A percentile compares a stretch with the other conserved stretches of the same genome.
Evolutionary conservation across 2,113 vertebrate genomes (phyloP).

Genomic region (Ptychochromis oligacanthus): DNA sequence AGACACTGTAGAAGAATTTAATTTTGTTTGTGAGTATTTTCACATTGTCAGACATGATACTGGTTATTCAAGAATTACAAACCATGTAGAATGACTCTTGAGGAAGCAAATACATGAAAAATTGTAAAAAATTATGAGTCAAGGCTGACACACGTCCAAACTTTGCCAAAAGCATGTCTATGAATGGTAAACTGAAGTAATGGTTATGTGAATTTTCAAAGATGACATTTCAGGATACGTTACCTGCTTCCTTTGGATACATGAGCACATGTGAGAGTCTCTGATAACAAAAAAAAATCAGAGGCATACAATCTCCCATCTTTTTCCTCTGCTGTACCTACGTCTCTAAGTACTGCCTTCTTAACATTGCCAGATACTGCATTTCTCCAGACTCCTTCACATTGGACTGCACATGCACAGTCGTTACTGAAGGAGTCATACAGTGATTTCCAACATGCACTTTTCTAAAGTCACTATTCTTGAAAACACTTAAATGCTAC

Average conservation of each 20-base stretch:
- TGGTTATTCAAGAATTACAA: background rate
- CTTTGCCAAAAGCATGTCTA: background rate
- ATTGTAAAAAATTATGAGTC: background rate
- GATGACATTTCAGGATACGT: background rate
- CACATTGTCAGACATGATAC: background rate
- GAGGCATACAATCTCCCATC: background rate
- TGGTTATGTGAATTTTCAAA: background rate
- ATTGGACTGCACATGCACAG: constrained; percentile 17
- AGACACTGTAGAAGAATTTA: background rate
- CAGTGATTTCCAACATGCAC: constrained; percentile 28
- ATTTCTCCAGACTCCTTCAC: background rate
- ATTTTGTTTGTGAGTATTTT: background rate
- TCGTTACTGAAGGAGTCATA: background rate
- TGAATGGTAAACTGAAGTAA: constrained; percentile 21
- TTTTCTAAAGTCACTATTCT: background rate
- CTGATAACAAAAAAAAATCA: background rate
- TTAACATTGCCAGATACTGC: background rate
- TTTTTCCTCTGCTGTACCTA: background rate
- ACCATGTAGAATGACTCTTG: background rate
- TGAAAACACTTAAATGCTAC: background rate
- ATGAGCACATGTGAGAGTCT: background rate
- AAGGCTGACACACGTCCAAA: background rate
- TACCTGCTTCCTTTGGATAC: background rate
- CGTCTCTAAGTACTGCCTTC: background rate
- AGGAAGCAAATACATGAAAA: background rate